phyloP scores from a whole-genome alignment of 2,113 vertebrate genomes.

The Coptodon rendalli region DNA sequence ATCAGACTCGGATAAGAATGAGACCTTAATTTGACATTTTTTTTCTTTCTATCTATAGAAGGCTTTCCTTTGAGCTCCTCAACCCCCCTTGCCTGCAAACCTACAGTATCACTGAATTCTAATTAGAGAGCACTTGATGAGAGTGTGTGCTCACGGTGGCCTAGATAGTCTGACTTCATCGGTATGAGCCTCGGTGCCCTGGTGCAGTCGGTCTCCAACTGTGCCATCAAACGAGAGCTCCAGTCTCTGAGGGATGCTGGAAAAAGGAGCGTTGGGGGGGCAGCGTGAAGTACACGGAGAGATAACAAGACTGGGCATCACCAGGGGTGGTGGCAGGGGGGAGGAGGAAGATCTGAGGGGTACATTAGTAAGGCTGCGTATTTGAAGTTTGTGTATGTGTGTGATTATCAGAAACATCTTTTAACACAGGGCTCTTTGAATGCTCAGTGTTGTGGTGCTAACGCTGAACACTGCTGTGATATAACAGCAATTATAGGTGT shows the following conservation, averaged over 20 bases:
- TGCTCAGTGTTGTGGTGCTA: not conserved
- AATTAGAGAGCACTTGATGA: conserved; percentile 65
- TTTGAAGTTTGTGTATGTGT: conserved; percentile 21
- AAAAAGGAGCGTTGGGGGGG: not conserved
- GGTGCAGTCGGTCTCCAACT: conserved; percentile 25
- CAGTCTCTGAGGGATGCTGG: conserved; percentile 16
- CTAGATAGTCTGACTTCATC: conserved; percentile 49
- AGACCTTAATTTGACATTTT: conserved; percentile 68
- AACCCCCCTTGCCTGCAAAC: conserved; percentile 15
- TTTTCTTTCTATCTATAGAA: conserved; percentile 53
- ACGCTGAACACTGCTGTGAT: not conserved
- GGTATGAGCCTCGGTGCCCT: conserved; percentile 24
- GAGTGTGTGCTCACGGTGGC: conserved; percentile 42
- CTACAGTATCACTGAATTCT: conserved; percentile 56
- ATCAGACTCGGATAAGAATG: conserved; percentile 52
- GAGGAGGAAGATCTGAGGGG: conserved; percentile 13
- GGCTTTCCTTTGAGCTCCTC: conserved; percentile 22
- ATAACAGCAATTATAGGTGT: not conserved
- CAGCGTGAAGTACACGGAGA: conserved; percentile 6
- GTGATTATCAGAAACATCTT: not conserved
- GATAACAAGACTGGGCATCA: conserved; percentile 42
- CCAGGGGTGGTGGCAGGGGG: not conserved
- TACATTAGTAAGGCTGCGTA: not conserved
- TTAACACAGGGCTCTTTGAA: not conserved
- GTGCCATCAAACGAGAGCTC: conserved; percentile 44